These are phyloP conservation scores for Ellobius talpinus DNA, from an alignment of 2,113 vertebrate species.

Conservation along the genomic window DNA sequence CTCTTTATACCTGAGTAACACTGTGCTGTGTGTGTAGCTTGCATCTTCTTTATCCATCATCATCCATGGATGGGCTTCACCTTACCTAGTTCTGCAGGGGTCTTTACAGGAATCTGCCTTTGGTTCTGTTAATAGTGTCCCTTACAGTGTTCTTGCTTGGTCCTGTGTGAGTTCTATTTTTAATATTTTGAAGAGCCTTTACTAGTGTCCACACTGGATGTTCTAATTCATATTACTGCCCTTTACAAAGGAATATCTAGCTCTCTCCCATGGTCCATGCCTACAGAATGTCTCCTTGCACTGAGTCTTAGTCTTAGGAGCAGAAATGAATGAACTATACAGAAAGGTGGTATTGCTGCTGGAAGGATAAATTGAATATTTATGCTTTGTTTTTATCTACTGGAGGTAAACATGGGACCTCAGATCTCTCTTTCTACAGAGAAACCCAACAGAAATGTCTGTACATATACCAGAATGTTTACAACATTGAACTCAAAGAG, in stretches of 20 bases:
- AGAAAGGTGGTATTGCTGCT: background rate
- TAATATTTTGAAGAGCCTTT: background rate
- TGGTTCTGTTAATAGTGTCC: background rate
- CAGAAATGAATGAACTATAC: background rate
- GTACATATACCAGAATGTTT: background rate
- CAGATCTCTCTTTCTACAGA: background rate
- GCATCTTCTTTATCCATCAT: background rate
- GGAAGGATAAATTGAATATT: background rate
- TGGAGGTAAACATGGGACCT: no score
- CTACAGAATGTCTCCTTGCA: background rate
- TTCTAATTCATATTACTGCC: background rate
- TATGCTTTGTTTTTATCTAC: background rate
- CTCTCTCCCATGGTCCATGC: background rate
- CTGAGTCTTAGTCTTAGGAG: background rate
- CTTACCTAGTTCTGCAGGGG: background rate
- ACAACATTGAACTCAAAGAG: background rate
- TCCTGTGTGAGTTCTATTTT: background rate
- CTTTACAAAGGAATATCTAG: background rate
- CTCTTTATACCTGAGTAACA: background rate
- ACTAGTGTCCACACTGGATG: no score
- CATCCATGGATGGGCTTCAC: background rate
- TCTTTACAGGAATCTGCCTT: background rate
- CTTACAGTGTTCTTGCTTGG: background rate
- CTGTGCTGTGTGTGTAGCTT: background rate
- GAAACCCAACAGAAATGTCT: background rate